These are phyloP conservation scores for Drosophila kurseongensis DNA, from an alignment of 1,140 invertebrate genomes.

Conservation along the genomic window DNA sequence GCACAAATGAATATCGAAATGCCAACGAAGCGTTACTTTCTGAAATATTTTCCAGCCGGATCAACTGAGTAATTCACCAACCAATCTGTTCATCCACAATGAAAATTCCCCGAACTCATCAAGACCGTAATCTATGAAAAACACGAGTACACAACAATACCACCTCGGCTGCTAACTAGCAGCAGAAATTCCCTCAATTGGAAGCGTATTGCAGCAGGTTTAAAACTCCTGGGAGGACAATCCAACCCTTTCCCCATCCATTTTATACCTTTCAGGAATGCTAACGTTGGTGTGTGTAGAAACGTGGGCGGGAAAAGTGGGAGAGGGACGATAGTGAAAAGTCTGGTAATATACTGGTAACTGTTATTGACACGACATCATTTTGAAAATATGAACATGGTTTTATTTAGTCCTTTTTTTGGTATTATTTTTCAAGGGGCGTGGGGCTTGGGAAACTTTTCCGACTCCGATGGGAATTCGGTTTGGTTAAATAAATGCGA, in stretches of 20 bases:
- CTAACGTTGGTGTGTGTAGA: not conserved
- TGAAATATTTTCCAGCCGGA: not conserved
- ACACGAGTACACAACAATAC: not conserved
- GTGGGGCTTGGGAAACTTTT: slow-evolving; percentile 14
- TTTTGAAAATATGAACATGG: slow-evolving; percentile 70
- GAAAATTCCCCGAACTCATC: slow-evolving; percentile 28
- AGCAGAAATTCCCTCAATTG: slow-evolving; percentile 18
- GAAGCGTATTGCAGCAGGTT: slow-evolving; percentile 13
- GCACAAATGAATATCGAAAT: not conserved
- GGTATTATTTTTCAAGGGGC: slow-evolving; percentile 5
- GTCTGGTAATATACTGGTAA: slow-evolving; percentile 61
- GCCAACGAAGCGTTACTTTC: not conserved
- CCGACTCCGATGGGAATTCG: slow-evolving; percentile 20
- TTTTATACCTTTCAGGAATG: slow-evolving; percentile 2
- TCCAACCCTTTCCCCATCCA: not conserved
- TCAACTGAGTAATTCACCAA: slow-evolving; percentile 2
- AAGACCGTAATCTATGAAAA: slow-evolving; percentile 8
- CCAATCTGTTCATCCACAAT: not conserved
- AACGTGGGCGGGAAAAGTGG: not conserved
- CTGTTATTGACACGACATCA: slow-evolving; percentile 80
- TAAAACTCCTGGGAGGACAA: slow-evolving; percentile 21
- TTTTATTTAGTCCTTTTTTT: slow-evolving; percentile 38
- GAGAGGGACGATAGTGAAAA: slow-evolving; percentile 4
- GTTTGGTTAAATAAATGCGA: slow-evolving; percentile 75
- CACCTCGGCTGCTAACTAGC: slow-evolving; percentile 1